phyloP scores from a whole-genome alignment of 1,140 invertebrate genomes.

The Dysdera silvatica region DNA sequence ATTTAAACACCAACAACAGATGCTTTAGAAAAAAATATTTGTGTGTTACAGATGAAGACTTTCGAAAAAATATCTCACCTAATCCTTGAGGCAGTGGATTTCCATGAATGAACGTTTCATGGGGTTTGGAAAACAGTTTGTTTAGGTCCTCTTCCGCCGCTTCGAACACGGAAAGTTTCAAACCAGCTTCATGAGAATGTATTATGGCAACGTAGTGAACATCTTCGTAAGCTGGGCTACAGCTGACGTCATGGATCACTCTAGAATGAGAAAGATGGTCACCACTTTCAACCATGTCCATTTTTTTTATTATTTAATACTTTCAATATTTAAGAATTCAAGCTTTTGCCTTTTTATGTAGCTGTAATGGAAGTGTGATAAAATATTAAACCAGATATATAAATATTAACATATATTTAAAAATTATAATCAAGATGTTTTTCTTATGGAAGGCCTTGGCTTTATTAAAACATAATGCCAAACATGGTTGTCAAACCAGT shows the following conservation, averaged over 20 bases:
- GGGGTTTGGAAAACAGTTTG: conserved; percentile 6
- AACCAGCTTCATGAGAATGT: conserved; percentile 17
- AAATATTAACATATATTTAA: too few species aligned
- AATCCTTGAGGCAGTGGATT: conserved; percentile 22
- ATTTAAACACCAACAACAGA: too few species aligned
- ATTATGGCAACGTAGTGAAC: conserved; percentile 23
- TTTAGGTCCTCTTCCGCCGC: conserved; percentile 16
- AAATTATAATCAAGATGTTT: too few species aligned
- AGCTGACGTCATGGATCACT: conserved; percentile 26
- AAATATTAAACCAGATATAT: too few species aligned
- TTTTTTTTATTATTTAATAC: too few species aligned
- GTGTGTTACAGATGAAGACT: not conserved
- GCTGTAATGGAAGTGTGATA: too few species aligned
- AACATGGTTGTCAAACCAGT: too few species aligned
- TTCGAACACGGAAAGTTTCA: conserved; percentile 20
- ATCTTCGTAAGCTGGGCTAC: conserved; percentile 20
- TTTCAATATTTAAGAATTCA: too few species aligned
- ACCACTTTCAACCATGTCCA: not conserved
- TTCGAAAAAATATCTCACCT: conserved; percentile 1
- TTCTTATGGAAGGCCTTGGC: too few species aligned
- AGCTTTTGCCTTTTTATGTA: too few species aligned
- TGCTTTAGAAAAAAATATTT: not conserved
- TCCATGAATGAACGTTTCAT: conserved; percentile 25
- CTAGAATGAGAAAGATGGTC: not conserved
- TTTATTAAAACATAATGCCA: too few species aligned